These are phyloP conservation scores for Ctenosaura bakeri DNA, from an alignment of 2,797 vertebrate genomes.

Conservation along the genomic window DNA sequence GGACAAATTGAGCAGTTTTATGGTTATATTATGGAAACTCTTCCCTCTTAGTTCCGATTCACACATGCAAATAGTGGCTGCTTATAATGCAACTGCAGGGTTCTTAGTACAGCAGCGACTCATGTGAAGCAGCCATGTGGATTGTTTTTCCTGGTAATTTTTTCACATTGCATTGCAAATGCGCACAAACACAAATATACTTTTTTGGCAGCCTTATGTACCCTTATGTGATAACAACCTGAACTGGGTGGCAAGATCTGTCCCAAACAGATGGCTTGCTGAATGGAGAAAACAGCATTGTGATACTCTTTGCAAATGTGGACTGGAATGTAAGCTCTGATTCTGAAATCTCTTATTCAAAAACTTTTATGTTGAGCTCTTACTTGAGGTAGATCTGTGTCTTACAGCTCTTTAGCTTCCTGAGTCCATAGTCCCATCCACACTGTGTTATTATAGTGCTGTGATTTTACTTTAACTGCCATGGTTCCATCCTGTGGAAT, in stretches of 20 bases:
- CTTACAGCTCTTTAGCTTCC: background rate
- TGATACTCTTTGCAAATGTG: background rate
- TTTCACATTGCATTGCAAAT: background rate
- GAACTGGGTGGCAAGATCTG: background rate
- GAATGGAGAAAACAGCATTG: background rate
- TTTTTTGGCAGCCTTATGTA: background rate
- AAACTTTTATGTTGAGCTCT: background rate
- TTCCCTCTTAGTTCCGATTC: conserved; percentile 28
- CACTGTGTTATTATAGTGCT: no score
- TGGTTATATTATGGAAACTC: conserved; percentile 35
- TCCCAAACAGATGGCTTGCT: background rate
- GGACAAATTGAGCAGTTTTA: conserved; percentile 35
- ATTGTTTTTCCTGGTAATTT: background rate
- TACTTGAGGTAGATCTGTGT: background rate
- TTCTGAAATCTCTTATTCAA: conserved; percentile 1
- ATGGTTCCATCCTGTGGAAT: no score
- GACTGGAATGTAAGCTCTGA: background rate
- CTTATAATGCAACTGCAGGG: conserved; percentile 31
- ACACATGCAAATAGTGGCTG: conserved; percentile 34
- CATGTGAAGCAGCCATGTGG: background rate
- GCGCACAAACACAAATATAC: background rate
- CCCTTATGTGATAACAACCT: background rate
- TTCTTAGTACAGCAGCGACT: background rate
- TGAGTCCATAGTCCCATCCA: no score
- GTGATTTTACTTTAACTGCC: no score